A percentile compares a stretch with the other conserved stretches of the same genome.
Evolutionary conservation across 2,888 invertebrate species (phyloP).

Genomic region (Yponomeuta sedellus): DNA sequence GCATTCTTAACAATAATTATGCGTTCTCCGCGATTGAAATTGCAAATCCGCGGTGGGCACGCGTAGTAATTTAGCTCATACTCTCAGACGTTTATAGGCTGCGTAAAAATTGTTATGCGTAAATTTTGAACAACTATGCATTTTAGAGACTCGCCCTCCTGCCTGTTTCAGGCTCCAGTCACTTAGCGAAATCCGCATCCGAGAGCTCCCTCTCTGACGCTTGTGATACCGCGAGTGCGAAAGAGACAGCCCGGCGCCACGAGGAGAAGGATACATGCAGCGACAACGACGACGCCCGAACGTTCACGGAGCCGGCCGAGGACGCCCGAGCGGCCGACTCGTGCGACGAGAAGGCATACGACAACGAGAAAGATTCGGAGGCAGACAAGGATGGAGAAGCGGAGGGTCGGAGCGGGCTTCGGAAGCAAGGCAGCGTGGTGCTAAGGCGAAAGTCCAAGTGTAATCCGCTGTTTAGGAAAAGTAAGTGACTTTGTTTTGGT

Average conservation of each 20-base stretch:
- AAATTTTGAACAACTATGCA: too few relatives aligned
- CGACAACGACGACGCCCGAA: slow-evolving; percentile 52
- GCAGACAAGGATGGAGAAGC: slow-evolving; percentile 35
- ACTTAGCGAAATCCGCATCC: slow-evolving; percentile 87
- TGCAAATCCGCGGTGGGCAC: too few relatives aligned
- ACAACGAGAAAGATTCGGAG: slow-evolving; percentile 29
- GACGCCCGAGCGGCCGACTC: slow-evolving; percentile 37
- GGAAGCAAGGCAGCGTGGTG: slow-evolving; percentile 73
- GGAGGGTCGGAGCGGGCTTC: slow-evolving; percentile 39
- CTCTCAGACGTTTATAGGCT: too few relatives aligned
- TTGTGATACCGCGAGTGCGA: slow-evolving; percentile 78
- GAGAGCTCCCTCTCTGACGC: slow-evolving; percentile 92
- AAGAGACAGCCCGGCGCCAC: slow-evolving; percentile 82
- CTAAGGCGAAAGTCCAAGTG: slow-evolving; percentile 79
- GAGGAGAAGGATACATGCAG: slow-evolving; percentile 85
- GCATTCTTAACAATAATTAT: too few relatives aligned
- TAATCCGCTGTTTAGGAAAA: slow-evolving; percentile 82
- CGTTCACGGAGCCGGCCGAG: slow-evolving; percentile 25
- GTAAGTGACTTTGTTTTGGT: slow-evolving; percentile 60
- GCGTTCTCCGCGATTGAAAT: too few relatives aligned
- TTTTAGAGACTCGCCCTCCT: neutral
- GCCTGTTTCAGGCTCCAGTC: slow-evolving; percentile 31
- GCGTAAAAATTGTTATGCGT: too few relatives aligned
- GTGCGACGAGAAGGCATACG: slow-evolving; percentile 39
- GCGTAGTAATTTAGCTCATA: too few relatives aligned